Evolutionary conservation across 2,797 vertebrate species (phyloP).

Genomic region (Lemur catta): DNA sequence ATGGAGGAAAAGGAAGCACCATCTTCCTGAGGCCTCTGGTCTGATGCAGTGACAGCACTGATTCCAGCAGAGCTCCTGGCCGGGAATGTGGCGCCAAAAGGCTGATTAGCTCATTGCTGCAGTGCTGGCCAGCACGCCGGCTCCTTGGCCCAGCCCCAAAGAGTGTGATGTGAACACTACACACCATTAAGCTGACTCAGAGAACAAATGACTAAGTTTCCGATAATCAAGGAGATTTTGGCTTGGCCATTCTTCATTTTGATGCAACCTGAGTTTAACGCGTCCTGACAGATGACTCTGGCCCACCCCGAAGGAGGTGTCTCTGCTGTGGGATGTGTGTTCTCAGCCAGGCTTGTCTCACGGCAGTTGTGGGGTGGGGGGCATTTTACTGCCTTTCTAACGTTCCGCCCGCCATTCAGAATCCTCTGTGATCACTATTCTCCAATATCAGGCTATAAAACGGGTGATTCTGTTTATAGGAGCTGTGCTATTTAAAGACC

Average conservation of each 20-base stretch:
- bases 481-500: conserved; percentile 60
- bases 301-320: neutral
- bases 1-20: neutral
- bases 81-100: conserved; percentile 29
- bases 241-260: conserved; percentile 47
- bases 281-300: neutral
- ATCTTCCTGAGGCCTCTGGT: neutral
- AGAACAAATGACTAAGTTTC: conserved; percentile 77
- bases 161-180: conserved; percentile 64
- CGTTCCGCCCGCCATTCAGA: neutral
- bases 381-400: conserved; percentile 8
- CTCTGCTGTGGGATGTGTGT: neutral
- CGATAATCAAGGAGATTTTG: conserved; percentile 64
- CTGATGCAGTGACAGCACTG: conserved; percentile 42
- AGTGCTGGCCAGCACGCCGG: conserved; percentile 50
- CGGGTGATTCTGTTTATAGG: conserved; percentile 62
- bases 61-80: conserved; percentile 25
- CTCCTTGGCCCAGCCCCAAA: conserved; percentile 64
- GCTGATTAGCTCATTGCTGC: conserved; percentile 68
- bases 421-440: conserved; percentile 26
- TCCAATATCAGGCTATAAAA: conserved; percentile 41
- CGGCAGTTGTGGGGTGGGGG: neutral
- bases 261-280: conserved; percentile 58
- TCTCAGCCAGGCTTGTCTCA: neutral
- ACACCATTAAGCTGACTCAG: conserved; percentile 73